Evolutionary conservation across 2,113 vertebrate species (phyloP).

Genomic region (Pitta sordida): DNA sequence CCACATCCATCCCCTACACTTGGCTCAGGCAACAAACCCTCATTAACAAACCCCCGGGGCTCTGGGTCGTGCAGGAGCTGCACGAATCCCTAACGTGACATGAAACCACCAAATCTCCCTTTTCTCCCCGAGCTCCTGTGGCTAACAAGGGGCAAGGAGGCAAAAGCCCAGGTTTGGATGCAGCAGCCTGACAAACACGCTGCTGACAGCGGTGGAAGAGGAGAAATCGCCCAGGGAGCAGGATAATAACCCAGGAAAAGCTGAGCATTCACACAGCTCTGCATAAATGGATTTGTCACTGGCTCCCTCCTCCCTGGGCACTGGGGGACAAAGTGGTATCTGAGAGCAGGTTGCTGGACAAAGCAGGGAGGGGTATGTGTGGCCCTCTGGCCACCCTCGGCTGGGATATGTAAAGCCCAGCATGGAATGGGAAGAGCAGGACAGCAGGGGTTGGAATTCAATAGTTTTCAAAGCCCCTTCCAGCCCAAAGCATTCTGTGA

Average conservation of each 20-base stretch:
- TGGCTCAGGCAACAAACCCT: neutral
- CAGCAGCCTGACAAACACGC: neutral
- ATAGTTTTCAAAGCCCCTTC: neutral
- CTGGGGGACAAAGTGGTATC: neutral
- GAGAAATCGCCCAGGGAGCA: neutral
- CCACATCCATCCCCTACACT: neutral
- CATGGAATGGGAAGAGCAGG: accelerated
- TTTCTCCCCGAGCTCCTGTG: neutral
- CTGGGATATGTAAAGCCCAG: neutral
- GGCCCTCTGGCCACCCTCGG: neutral
- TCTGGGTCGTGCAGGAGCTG: neutral
- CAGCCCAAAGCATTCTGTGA: neutral
- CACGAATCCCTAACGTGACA: neutral
- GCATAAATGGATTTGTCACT: neutral
- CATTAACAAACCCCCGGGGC: neutral
- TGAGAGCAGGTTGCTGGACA: neutral
- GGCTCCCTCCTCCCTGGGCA: neutral
- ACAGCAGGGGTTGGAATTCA: neutral
- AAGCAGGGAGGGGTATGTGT: neutral
- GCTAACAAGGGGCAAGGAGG: neutral
- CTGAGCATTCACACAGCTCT: neutral
- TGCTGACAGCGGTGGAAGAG: neutral
- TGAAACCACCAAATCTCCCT: neutral
- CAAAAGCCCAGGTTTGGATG: neutral
- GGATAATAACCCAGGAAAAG: neutral